Conservation (phyloP, 53 echinoderm and acorn worm genomes). For the Mesocentrotus franciscanus region DNA sequence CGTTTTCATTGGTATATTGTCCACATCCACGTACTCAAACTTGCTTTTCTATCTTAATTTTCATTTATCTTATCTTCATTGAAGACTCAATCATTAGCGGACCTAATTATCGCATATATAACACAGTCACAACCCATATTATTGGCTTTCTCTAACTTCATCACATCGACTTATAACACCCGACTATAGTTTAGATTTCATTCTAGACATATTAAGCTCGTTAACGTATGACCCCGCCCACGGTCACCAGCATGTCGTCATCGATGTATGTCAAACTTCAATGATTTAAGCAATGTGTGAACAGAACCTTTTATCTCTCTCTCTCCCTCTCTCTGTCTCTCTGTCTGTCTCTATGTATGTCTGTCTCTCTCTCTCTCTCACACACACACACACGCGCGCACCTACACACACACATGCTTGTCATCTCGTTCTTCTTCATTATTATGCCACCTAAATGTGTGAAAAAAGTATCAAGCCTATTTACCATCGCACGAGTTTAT, state of each 20-base stretch:
- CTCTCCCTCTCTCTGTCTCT: not conserved
- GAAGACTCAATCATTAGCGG: not conserved
- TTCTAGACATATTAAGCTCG: not conserved
- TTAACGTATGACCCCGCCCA: not conserved
- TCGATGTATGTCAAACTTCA: too few species aligned
- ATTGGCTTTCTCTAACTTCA: not conserved
- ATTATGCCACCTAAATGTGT: not conserved
- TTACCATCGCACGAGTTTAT: too few species aligned
- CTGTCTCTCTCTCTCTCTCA: not conserved
- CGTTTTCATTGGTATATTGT: not conserved
- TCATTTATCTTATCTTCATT: not conserved
- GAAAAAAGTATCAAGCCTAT: not conserved
- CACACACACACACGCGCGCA: constrained; percentile 21
- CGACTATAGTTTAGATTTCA: not conserved
- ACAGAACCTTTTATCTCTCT: not conserved
- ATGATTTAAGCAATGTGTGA: not conserved
- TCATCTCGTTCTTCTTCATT: not conserved
- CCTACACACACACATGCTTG: not conserved
- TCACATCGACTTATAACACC: not conserved
- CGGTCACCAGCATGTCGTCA: too few species aligned
- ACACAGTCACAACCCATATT: not conserved
- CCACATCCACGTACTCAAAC: not conserved
- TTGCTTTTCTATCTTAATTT: not conserved
- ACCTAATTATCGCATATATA: not conserved
- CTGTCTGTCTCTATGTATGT: not conserved